Evolutionary conservation across 2,888 invertebrate species (phyloP), one percentile per base, ranked within the genome.

Genomic region (Heliothis peltigera): DNA sequence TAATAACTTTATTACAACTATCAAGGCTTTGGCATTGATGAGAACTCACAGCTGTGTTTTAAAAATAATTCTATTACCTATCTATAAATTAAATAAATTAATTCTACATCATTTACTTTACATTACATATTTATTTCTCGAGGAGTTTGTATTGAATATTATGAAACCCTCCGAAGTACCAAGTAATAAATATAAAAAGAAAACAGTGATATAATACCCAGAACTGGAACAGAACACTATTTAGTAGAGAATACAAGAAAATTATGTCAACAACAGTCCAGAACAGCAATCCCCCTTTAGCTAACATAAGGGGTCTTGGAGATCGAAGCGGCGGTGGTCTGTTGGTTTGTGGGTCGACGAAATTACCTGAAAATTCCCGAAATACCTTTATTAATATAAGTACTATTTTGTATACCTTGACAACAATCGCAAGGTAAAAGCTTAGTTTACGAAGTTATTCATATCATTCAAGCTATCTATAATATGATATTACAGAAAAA

Each of bases 191-290:
- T 15, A 96, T 77, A 72, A 96, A 95, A 21, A 96, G 78, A 21
- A 96, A 70, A 6, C 95, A 95, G 75, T 96, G 96, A 54, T 92
- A 90, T 15, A 96, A 70, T 22, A 96, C 95, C 92, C 96, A 95
- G 79, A 93, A 94, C 75, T 95, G 94, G 72, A 96, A 96, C 28
- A 93, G 22, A 54, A 87, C 79, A 65, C 89, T 94, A 12, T 87
- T 87, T 2, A 94, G 82, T 19, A 96, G 82, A 15, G 90, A 87
- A 59, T 95, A 95, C 1, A 92, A 79, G 59, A 95, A 94, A 22
- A 95, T 61, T 25, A 93, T 76, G 61, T 96, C 95, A 65, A 97
- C 85, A 6, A 94, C 22, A 12, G 96, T 96, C 97, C 97, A 97
- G 84, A 97, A 97, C 21, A 96, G 77, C 47, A 97, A 95, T 2